These are phyloP conservation scores for Erythrocebus patas DNA, from an alignment of 2,113 vertebrate genomes.

Conservation along the genomic window DNA sequence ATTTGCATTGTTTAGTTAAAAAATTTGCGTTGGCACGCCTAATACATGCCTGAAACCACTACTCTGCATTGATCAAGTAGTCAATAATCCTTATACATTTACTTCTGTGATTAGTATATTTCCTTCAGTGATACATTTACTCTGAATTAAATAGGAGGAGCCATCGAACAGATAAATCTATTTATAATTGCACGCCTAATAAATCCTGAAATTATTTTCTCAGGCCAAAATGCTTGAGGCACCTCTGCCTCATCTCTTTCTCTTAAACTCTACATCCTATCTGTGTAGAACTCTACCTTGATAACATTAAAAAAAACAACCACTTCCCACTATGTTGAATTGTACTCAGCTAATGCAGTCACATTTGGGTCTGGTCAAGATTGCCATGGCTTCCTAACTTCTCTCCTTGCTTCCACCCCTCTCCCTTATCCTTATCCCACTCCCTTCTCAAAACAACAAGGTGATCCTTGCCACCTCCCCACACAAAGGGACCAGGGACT, in stretches of 20 bases:
- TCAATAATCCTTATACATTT: background rate
- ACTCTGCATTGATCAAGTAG: background rate
- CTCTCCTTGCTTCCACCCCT: background rate
- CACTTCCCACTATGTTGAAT: background rate
- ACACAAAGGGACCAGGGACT: background rate
- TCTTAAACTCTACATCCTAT: background rate
- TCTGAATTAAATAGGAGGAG: background rate
- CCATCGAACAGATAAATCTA: background rate
- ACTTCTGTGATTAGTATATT: background rate
- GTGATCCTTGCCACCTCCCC: background rate
- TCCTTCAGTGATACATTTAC: background rate
- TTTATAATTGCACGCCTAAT: background rate
- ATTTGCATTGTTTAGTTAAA: background rate
- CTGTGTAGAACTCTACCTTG: background rate
- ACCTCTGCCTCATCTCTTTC: background rate
- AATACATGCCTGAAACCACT: background rate
- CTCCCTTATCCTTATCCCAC: accelerated
- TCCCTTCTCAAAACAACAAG: background rate
- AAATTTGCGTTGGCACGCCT: background rate
- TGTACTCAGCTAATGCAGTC: background rate
- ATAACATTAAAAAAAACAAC: background rate
- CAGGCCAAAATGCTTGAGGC: background rate
- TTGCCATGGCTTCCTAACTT: background rate
- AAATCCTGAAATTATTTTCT: background rate
- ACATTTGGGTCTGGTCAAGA: background rate